phyloP scores from a whole-genome alignment of 1,140 invertebrate genomes.

The Anastrepha obliqua region DNA sequence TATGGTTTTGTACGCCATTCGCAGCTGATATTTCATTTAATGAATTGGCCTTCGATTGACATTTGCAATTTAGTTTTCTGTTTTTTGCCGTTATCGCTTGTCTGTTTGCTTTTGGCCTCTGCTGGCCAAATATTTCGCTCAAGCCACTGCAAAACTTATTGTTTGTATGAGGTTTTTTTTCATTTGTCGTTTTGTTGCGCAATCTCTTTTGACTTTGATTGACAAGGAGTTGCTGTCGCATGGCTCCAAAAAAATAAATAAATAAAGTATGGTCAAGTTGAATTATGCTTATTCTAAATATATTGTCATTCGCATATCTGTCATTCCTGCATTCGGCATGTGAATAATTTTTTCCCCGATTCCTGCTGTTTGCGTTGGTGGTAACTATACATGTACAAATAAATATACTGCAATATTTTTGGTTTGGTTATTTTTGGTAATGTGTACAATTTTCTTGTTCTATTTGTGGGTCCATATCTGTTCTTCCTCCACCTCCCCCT shows the following conservation, averaged over 20 bases:
- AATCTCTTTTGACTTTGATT: constrained; percentile 32
- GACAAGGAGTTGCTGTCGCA: constrained; percentile 1
- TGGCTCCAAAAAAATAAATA: background rate
- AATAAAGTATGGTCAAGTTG: constrained; percentile 13
- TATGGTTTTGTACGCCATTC: background rate
- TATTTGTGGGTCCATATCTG: background rate
- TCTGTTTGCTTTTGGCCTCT: background rate
- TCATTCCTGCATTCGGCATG: background rate
- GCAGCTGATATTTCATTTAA: background rate
- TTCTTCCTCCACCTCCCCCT: background rate
- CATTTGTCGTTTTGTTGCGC: background rate
- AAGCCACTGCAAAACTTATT: background rate
- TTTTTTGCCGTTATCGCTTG: background rate
- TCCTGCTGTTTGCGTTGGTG: background rate
- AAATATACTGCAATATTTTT: background rate
- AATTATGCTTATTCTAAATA: constrained; percentile 1
- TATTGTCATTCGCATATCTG: background rate
- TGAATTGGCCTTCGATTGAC: background rate
- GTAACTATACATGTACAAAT: background rate
- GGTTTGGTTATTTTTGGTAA: background rate
- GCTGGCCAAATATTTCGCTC: background rate
- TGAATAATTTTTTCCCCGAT: background rate
- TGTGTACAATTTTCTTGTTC: background rate
- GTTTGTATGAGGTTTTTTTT: background rate
- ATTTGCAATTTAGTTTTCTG: background rate